phyloP scores from a whole-genome alignment of 2,888 invertebrate species.

The Colletes collaris region DNA sequence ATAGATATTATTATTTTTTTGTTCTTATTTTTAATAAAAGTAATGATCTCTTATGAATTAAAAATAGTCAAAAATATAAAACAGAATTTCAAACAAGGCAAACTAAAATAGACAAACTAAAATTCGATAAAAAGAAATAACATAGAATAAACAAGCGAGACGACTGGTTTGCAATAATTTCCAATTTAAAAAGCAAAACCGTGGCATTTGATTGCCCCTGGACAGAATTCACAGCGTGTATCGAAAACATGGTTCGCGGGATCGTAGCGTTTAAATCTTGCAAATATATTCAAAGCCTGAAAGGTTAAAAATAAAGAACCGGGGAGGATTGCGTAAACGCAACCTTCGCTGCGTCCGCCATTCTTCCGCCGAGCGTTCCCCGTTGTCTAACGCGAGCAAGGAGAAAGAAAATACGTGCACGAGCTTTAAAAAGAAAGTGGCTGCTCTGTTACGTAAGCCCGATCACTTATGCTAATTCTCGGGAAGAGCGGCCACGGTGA shows the following conservation, averaged over 20 bases:
- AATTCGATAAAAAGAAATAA: no score
- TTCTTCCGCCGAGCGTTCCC: not conserved
- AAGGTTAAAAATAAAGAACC: constrained; percentile 26
- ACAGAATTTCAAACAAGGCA: no score
- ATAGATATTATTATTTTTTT: no score
- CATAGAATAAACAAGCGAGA: no score
- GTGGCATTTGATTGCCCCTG: no score
- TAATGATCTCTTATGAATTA: no score
- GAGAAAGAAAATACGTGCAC: constrained; percentile 24
- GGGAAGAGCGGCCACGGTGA: constrained; percentile 18
- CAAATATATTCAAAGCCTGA: constrained; percentile 40
- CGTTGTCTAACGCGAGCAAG: constrained; percentile 12
- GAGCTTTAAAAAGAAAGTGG: constrained; percentile 65
- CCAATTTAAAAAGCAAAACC: not conserved
- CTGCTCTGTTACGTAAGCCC: constrained; percentile 60
- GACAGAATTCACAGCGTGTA: not conserved
- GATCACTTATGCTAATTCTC: constrained; percentile 65
- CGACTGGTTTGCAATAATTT: not conserved
- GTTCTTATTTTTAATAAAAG: no score
- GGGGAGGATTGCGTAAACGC: constrained; percentile 23
- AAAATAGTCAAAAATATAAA: no score
- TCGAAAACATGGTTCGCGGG: constrained; percentile 13
- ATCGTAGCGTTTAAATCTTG: constrained; percentile 34
- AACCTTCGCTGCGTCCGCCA: constrained; percentile 12
- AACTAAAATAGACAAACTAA: no score